Conservation (phyloP, 2,113 vertebrate species). For the Rutilus rutilus region DNA sequence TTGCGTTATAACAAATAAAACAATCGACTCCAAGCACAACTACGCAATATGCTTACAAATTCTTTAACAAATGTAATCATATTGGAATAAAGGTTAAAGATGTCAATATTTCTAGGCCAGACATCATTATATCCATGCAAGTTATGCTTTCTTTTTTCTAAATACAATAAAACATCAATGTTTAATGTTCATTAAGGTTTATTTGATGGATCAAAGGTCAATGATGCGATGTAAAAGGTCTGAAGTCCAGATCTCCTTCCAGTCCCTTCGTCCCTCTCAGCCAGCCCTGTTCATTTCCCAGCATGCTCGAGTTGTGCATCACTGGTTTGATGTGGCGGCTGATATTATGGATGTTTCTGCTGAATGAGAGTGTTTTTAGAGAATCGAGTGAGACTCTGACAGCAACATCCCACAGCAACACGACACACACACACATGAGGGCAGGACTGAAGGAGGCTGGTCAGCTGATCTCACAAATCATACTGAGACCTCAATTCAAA, state of each 20-base stretch:
- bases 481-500: slow-evolving; percentile 66
- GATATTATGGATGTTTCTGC: slow-evolving; percentile 62
- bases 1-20: too few species aligned
- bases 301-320: slow-evolving; percentile 64
- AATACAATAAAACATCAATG: not conserved
- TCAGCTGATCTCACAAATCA: slow-evolving; percentile 64
- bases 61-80: too few species aligned
- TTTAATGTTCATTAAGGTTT: too few species aligned
- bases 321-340: slow-evolving; percentile 61
- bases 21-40: too few species aligned
- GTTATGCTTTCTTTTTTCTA: not conserved
- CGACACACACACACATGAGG: slow-evolving; percentile 46
- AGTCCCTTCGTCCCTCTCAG: slow-evolving; percentile 53
- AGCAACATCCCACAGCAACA: slow-evolving; percentile 62
- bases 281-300: slow-evolving; percentile 56
- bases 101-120: too few species aligned
- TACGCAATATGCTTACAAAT: too few species aligned
- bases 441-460: slow-evolving; percentile 48
- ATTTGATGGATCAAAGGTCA: slow-evolving; percentile 53
- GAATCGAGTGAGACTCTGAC: slow-evolving; percentile 44
- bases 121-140: not conserved
- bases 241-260: slow-evolving; percentile 62
- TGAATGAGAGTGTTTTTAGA: slow-evolving; percentile 51
- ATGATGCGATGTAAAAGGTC: slow-evolving; percentile 76
- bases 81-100: too few species aligned